These are phyloP conservation scores for Tribolium madens DNA, from an alignment of 1,140 invertebrate species.

Conservation along the genomic window DNA sequence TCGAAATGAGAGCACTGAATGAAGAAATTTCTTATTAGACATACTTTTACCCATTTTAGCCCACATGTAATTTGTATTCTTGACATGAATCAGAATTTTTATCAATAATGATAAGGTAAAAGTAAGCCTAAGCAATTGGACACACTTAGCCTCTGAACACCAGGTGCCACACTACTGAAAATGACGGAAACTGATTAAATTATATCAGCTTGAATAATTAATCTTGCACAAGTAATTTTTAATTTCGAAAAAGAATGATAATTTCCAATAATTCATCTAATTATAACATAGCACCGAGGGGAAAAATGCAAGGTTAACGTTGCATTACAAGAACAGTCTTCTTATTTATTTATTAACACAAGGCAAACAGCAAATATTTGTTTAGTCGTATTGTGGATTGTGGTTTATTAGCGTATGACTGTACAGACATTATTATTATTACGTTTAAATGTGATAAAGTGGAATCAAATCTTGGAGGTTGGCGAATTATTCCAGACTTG, in stretches of 20 bases:
- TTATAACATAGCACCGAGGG: conserved; percentile 2
- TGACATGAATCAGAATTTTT: background rate
- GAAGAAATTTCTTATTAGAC: background rate
- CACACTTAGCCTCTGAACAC: background rate
- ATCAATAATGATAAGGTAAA: conserved; percentile 8
- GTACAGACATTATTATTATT: background rate
- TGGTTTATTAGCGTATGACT: conserved; percentile 19
- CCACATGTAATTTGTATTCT: background rate
- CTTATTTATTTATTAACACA: conserved; percentile 42
- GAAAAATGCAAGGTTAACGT: conserved; percentile 38
- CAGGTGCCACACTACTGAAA: conserved; percentile 19
- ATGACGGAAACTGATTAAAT: conserved; percentile 3
- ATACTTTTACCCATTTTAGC: conserved; percentile 9
- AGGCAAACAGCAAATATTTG: conserved; percentile 45
- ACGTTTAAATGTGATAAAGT: background rate
- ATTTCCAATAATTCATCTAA: conserved; percentile 18
- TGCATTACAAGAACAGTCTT: conserved; percentile 40
- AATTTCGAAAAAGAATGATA: background rate
- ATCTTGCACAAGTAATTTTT: conserved; percentile 9
- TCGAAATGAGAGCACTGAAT: background rate
- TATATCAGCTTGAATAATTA: conserved; percentile 22
- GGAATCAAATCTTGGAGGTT: too few species aligned
- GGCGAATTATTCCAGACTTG: too few species aligned
- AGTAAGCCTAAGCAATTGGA: conserved; percentile 6
- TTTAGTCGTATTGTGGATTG: conserved; percentile 22